phyloP scores from a whole-genome alignment of 2,113 vertebrate genomes.

The Gymnocephalus cernua region DNA sequence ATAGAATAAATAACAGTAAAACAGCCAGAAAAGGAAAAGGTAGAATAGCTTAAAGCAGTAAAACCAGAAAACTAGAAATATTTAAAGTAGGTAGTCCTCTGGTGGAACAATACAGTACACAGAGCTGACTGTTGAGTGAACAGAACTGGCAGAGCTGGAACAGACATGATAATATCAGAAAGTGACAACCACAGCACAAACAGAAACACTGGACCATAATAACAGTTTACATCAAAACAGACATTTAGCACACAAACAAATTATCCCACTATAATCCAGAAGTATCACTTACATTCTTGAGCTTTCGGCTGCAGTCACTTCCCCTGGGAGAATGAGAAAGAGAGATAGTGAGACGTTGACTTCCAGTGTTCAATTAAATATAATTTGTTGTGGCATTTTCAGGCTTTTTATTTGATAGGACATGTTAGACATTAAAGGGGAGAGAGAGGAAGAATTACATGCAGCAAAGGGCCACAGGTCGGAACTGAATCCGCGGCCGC shows the following conservation, averaged over 20 bases:
- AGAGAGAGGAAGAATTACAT: no score
- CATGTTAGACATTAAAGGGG: no score
- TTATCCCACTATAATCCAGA: constrained; percentile 41
- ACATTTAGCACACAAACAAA: constrained; percentile 61
- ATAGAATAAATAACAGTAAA: no score
- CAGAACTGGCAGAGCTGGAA: background rate
- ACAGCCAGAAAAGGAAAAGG: background rate
- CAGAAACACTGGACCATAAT: constrained; percentile 36
- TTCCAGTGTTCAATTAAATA: background rate
- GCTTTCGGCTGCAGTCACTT: constrained; percentile 90
- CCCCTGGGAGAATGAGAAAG: constrained; percentile 81
- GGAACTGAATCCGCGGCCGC: no score
- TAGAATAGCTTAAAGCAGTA: background rate
- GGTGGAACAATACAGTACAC: background rate
- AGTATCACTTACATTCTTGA: constrained; percentile 94
- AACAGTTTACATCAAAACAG: constrained; percentile 45
- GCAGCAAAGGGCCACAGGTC: no score
- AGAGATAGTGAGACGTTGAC: constrained; percentile 36
- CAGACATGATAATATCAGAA: background rate
- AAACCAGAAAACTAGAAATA: background rate
- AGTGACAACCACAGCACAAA: constrained; percentile 25
- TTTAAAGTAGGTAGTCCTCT: background rate
- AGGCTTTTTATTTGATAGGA: no score
- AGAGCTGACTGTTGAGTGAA: background rate
- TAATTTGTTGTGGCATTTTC: no score